Evolutionary conservation across 1,140 invertebrate species (phyloP), one percentile per base, ranked within the genome.

Genomic region (Parasteatoda tepidariorum): DNA sequence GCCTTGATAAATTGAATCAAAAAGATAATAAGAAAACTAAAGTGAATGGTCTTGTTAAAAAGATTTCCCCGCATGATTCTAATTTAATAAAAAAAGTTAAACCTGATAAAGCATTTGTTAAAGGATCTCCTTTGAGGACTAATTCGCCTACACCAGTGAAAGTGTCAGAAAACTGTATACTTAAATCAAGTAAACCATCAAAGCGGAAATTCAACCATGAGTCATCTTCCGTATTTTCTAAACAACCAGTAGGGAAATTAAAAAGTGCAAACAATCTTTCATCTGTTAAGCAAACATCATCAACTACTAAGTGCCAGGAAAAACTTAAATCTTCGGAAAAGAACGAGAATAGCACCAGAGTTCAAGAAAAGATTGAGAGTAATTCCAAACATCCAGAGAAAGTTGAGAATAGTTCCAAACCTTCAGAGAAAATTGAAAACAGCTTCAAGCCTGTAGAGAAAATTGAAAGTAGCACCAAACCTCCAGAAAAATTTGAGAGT

Each of bases 301-400:
- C 22, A 41, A 5, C 6, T 26, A 61, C 55, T 61, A 82, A 82
- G 22, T 15, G 15, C 15, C n/a, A n/a, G n/a, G n/a, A n/a, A n/a
- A n/a, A n/a, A n/a, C n/a, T n/a, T n/a, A n/a, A n/a, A n/a, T 33
- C 31, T 71, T 31, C 78, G 61, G n/a, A n/a, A n/a, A n/a, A n/a
- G n/a, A n/a, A n/a, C n/a, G n/a, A n/a, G n/a, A n/a, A n/a, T n/a
- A 38, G n/a, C 9, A 71, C 26, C 5, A 82, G 71, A 67, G 70
- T 66, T 67, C 78, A 82, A 67, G 67, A 82, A 61, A 82, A 82
- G 71, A 71, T n/a, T n/a, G n/a, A n/a, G n/a, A n/a, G n/a, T n/a
- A n/a, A n/a, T n/a, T n/a, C 54, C 62, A 13, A n/a, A 38, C 26
- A 15, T n/a, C 4, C 54, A 33, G 41, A 24, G 4, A 64, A 30